A percentile compares a stretch with the other conserved stretches of the same genome.
Evolutionary conservation across 2,888 invertebrate species (phyloP).

Genomic region (Lasioglossum marginatum): DNA sequence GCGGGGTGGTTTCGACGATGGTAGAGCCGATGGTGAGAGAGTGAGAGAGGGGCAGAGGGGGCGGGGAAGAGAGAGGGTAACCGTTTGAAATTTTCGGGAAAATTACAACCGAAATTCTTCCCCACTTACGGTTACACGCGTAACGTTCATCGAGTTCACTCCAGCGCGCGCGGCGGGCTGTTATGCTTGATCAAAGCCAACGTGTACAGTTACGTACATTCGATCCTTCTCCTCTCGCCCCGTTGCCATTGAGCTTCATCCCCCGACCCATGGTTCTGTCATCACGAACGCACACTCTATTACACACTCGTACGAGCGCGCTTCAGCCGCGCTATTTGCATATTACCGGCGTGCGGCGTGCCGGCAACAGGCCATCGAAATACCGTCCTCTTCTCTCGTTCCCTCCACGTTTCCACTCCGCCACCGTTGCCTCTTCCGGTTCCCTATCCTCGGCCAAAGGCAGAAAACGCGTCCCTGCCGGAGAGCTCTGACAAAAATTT

Average conservation of each 20-base stretch:
- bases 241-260: slow-evolving; percentile 41
- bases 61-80: not conserved
- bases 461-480: slow-evolving; percentile 70
- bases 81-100: slow-evolving; percentile 65
- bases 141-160: slow-evolving; percentile 71
- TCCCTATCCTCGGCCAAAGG: slow-evolving; percentile 64
- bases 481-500: slow-evolving; percentile 74
- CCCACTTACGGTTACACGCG: slow-evolving; percentile 71
- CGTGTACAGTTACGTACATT: slow-evolving; percentile 72
- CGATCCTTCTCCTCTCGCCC: slow-evolving; percentile 64
- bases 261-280: slow-evolving; percentile 67
- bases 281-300: slow-evolving; percentile 44
- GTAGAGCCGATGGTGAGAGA: not conserved
- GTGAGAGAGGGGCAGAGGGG: not conserved
- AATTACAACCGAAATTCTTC: slow-evolving; percentile 71
- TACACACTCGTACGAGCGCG: slow-evolving; percentile 65
- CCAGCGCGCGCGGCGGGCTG: slow-evolving; percentile 66
- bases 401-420: slow-evolving; percentile 12
- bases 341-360: slow-evolving; percentile 77
- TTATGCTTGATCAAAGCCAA: slow-evolving; percentile 77
- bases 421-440: slow-evolving; percentile 45
- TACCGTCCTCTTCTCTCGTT: slow-evolving; percentile 54
- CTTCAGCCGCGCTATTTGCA: slow-evolving; percentile 79
- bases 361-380: slow-evolving; percentile 79
- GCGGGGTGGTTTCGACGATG: not conserved